Conservation (phyloP, 2,113 vertebrate genomes). For the Syngnathus scovelli region DNA sequence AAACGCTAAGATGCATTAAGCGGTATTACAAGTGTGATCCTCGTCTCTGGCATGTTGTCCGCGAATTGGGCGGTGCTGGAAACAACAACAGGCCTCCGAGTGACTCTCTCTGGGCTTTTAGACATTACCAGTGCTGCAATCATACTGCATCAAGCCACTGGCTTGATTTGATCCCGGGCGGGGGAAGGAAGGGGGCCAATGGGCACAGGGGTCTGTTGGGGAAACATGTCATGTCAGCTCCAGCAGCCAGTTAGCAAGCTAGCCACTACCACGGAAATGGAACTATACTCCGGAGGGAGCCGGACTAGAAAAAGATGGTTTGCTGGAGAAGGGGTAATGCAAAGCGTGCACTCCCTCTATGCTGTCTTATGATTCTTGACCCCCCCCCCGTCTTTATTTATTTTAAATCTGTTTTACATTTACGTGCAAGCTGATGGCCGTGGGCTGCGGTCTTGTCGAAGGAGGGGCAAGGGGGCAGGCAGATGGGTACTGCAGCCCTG, state of each 20-base stretch:
- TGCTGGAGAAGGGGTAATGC: conserved; percentile 27
- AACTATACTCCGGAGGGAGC: conserved; percentile 28
- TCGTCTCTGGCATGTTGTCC: conserved; percentile 21
- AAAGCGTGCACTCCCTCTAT: neutral
- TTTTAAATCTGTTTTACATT: neutral
- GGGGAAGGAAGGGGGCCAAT: conserved; percentile 7
- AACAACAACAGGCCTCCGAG: conserved; percentile 39
- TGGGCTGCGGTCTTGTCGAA: conserved; percentile 32
- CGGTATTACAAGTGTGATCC: conserved; percentile 5
- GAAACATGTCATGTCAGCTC: conserved; percentile 45
- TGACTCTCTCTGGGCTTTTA: conserved; percentile 47
- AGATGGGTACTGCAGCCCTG: conserved; percentile 43
- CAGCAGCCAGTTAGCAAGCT: conserved; percentile 37
- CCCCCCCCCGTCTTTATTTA: neutral
- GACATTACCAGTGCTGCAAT: conserved; percentile 42
- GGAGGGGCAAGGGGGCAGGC: conserved; percentile 17
- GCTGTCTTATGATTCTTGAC: neutral
- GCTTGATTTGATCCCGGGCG: conserved; percentile 48
- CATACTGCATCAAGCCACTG: conserved; percentile 44
- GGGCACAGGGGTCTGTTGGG: conserved; percentile 27
- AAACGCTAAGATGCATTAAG: neutral
- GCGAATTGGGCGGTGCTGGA: conserved; percentile 42
- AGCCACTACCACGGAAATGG: conserved; percentile 5
- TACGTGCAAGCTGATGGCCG: conserved; percentile 32
- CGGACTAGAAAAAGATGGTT: conserved; percentile 12